Evolutionary conservation across 2,888 invertebrate genomes (phyloP), one percentile per base, ranked within the genome.

Genomic region (Drosophila pseudotakahashii): DNA sequence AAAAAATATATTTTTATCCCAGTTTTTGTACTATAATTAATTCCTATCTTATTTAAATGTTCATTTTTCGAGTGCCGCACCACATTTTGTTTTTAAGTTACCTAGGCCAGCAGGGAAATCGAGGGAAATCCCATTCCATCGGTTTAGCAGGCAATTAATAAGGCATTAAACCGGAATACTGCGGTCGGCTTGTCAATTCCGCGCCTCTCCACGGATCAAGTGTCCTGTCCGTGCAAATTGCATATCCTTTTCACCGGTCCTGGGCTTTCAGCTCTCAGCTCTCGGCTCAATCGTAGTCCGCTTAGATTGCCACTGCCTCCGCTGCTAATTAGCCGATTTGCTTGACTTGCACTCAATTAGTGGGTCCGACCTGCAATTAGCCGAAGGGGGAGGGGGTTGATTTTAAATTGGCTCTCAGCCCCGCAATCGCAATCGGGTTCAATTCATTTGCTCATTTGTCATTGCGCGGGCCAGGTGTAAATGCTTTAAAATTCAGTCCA

Each of bases 341-440:
- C 70, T 73, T 75, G 74, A 81, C 68, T 76, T 73, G 79, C 81
- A 74, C 81, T 80, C 78, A 81, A 83, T 83, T 81, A 79, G 73
- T 70, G 76, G 68, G 39, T 47, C 45, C 66, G 74, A 23, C 78
- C 63, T 73, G 81, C 81, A 81, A 81, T 83, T 81, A 81, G 73
- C 71, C 54, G 36, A 26, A 26, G 7, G 34, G 19, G 58, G 26
- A 5, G 26, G 26, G 26, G 26, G 26, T 26, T 26, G 42, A 73
- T 42, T 72, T 71, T 55, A 59, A 45, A 58, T 73, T 63, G 57
- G 41, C 32, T 37, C 63, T 39, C 23, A 14, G 47, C 11, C 19
- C 39, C 32, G 34, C 36, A 34, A 34, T 41, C 39, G 19, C 36
- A 34, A 34, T 41, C 39, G 19, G 41, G 60, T 39, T 50, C 34